Evolutionary conservation across 2,113 vertebrate species (phyloP).

Genomic region (Rhadina sibilatrix): DNA sequence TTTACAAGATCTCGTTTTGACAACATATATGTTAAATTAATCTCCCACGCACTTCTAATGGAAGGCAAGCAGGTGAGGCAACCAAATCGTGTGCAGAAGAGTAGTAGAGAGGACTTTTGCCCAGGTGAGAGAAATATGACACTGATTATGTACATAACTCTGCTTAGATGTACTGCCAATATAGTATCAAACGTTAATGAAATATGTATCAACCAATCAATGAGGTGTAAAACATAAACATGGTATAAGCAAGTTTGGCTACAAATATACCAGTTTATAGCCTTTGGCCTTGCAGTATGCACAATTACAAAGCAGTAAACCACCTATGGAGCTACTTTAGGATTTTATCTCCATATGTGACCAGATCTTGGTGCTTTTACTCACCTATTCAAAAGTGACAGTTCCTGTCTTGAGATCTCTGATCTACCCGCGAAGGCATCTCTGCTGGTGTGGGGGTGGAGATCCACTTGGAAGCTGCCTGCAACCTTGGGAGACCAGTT

Average conservation of each 20-base stretch:
- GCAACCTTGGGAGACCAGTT: background rate
- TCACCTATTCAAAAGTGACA: background rate
- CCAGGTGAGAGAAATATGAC: background rate
- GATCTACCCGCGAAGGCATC: fast-evolving
- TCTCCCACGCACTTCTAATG: background rate
- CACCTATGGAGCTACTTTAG: background rate
- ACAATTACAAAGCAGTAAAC: background rate
- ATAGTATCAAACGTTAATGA: background rate
- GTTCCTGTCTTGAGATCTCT: background rate
- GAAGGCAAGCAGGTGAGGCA: background rate
- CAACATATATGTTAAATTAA: background rate
- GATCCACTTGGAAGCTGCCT: background rate
- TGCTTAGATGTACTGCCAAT: background rate
- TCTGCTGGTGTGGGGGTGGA: fast-evolving
- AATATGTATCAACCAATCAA: background rate
- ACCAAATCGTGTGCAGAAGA: background rate
- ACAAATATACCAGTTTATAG: background rate
- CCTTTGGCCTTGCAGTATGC: background rate
- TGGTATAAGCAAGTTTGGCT: background rate
- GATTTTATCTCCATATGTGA: background rate
- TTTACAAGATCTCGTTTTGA: background rate
- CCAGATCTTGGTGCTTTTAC: background rate
- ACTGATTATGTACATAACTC: background rate
- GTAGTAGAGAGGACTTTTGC: background rate
- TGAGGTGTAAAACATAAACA: background rate